Evolutionary conservation across 2,888 invertebrate genomes (phyloP).

Genomic region (Noctuana brunneofusca): DNA sequence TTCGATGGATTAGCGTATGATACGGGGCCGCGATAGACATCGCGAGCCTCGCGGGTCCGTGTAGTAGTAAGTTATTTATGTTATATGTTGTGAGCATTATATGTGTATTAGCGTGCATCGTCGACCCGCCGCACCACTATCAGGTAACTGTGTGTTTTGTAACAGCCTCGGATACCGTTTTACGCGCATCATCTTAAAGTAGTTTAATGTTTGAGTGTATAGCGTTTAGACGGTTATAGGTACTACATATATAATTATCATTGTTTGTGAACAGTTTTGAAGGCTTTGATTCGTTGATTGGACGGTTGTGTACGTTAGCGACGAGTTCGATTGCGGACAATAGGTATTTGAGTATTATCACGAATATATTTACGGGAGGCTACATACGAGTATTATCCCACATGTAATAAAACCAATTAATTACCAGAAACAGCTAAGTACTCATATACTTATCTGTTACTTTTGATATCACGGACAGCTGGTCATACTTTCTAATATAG

Average conservation of each 20-base stretch:
- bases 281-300: slow-evolving; percentile 41
- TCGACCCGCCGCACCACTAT: slow-evolving; percentile 38
- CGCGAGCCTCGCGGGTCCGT: slow-evolving; percentile 45
- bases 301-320: slow-evolving; percentile 42
- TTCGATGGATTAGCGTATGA: slow-evolving; percentile 38
- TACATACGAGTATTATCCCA: not conserved
- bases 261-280: slow-evolving; percentile 22
- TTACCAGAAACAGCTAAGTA: no score
- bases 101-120: slow-evolving; percentile 37
- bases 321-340: slow-evolving; percentile 27
- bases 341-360: slow-evolving; percentile 20
- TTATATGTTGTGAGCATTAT: slow-evolving; percentile 54
- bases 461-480: no score
- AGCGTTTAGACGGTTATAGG: slow-evolving; percentile 29
- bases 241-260: slow-evolving; percentile 4
- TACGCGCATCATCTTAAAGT: slow-evolving; percentile 34
- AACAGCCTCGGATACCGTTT: slow-evolving; percentile 63
- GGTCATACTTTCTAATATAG: no score
- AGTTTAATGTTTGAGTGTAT: slow-evolving; percentile 31
- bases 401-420: not conserved
- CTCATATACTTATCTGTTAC: no score
- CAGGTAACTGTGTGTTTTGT: slow-evolving; percentile 47
- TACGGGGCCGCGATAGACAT: slow-evolving; percentile 38
- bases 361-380: slow-evolving; percentile 3
- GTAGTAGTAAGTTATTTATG: slow-evolving; percentile 63